These are phyloP conservation scores for Drosophila watanabei DNA, from an alignment of 1,140 invertebrate genomes.

Conservation along the genomic window DNA sequence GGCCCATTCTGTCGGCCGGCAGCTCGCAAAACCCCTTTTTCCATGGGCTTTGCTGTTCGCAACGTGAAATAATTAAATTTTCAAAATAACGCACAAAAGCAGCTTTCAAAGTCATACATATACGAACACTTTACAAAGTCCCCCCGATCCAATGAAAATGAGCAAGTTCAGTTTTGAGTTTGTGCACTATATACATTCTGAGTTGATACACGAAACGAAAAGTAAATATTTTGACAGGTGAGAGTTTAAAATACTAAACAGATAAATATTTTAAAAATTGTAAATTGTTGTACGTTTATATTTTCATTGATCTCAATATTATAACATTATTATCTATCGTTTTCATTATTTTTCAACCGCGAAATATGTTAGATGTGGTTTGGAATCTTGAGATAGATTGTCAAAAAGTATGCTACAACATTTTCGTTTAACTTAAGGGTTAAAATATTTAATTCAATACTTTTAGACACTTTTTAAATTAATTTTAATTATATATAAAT, in stretches of 20 bases:
- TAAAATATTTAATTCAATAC: background rate
- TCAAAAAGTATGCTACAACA: background rate
- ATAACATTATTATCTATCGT: background rate
- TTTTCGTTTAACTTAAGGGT: too few relatives aligned
- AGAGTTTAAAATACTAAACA: background rate
- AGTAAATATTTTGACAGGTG: background rate
- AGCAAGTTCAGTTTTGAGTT: constrained; percentile 43
- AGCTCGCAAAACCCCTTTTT: constrained; percentile 32
- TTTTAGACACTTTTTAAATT: background rate
- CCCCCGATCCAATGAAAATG: constrained; percentile 66
- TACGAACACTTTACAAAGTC: constrained; percentile 40
- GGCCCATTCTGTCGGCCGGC: constrained; percentile 42
- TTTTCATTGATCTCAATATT: background rate
- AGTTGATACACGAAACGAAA: constrained; percentile 13
- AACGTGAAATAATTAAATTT: constrained; percentile 80
- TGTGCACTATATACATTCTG: constrained; percentile 9
- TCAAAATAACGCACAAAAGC: constrained; percentile 73
- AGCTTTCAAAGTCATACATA: constrained; percentile 66
- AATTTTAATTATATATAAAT: background rate
- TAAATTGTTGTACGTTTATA: background rate
- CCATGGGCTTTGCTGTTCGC: constrained; percentile 34
- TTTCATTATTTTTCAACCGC: background rate
- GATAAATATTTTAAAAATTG: background rate
- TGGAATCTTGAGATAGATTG: background rate
- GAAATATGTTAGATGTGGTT: background rate